These are phyloP conservation scores for Syngnathus rostellatus DNA, from an alignment of 2,797 vertebrate genomes.

Conservation along the genomic window DNA sequence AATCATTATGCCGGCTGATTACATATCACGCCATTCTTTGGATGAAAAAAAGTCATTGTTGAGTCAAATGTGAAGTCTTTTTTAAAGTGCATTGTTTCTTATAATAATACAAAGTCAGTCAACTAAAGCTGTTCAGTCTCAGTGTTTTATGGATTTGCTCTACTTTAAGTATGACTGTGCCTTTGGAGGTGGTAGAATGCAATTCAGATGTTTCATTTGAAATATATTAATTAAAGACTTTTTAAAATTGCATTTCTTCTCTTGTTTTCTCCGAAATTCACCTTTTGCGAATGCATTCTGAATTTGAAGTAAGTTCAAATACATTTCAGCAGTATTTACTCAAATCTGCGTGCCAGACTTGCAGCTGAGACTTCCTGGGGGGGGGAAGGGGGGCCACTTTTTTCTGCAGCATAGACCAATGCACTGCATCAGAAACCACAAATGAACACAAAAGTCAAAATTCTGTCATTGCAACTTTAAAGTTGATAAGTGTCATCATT, in stretches of 20 bases:
- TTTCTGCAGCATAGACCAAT: not conserved
- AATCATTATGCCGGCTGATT: constrained; percentile 41
- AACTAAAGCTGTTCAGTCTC: constrained; percentile 59
- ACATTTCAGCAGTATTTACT: not conserved
- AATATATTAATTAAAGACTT: constrained; percentile 73
- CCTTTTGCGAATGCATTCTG: not conserved
- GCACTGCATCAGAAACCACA: not conserved
- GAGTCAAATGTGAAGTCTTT: constrained; percentile 52
- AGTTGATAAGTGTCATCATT: not conserved
- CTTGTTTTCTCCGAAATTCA: not conserved
- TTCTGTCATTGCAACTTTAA: not conserved
- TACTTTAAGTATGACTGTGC: constrained; percentile 75
- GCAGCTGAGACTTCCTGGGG: not conserved
- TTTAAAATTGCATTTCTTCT: constrained; percentile 54
- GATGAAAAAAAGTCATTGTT: constrained; percentile 53
- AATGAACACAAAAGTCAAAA: not conserved
- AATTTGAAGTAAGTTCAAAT: not conserved
- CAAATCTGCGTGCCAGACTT: not conserved
- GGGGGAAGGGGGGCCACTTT: too few species aligned
- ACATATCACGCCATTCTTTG: constrained; percentile 60
- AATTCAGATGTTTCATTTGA: constrained; percentile 79
- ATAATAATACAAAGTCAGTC: constrained; percentile 54
- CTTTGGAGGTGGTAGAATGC: constrained; percentile 77
- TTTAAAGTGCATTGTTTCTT: constrained; percentile 65
- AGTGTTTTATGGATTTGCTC: constrained; percentile 74